Evolutionary conservation across 2,113 vertebrate species (phyloP).

Genomic region (Neomonachus schauinslandi): DNA sequence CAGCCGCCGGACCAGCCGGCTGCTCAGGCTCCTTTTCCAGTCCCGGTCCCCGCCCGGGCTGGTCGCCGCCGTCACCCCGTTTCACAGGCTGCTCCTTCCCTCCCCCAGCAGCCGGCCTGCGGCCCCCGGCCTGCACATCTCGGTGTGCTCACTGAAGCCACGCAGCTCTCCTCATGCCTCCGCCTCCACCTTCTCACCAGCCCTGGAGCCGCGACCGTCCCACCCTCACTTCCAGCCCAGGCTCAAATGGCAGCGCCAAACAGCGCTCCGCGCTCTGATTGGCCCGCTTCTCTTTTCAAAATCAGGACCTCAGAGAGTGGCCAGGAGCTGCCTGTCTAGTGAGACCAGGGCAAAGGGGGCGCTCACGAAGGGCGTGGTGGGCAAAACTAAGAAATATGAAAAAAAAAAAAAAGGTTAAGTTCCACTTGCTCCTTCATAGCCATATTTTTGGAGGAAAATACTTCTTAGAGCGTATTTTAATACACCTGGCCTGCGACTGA

Average conservation of each 20-base stretch:
- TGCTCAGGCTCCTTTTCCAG: constrained; percentile 34
- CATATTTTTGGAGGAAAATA: neutral
- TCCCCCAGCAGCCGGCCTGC: constrained; percentile 18
- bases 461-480: neutral
- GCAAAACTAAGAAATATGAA: neutral
- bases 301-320: constrained; percentile 70
- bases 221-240: accelerated
- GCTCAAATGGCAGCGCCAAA: constrained; percentile 83
- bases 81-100: neutral
- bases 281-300: constrained; percentile 79
- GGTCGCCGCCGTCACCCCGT: constrained; percentile 62
- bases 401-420: neutral
- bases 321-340: constrained; percentile 53
- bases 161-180: neutral
- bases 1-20: constrained; percentile 70
- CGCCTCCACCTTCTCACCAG: neutral
- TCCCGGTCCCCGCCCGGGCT: constrained; percentile 79
- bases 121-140: neutral
- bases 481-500: neutral
- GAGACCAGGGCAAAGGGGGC: accelerated
- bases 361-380: neutral
- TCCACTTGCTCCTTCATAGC: neutral
- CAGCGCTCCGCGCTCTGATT: constrained; percentile 75
- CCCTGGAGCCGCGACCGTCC: accelerated
- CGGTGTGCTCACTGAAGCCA: neutral